phyloP scores from a whole-genome alignment of 2,888 invertebrate genomes.

The Eristalis pertinax region DNA sequence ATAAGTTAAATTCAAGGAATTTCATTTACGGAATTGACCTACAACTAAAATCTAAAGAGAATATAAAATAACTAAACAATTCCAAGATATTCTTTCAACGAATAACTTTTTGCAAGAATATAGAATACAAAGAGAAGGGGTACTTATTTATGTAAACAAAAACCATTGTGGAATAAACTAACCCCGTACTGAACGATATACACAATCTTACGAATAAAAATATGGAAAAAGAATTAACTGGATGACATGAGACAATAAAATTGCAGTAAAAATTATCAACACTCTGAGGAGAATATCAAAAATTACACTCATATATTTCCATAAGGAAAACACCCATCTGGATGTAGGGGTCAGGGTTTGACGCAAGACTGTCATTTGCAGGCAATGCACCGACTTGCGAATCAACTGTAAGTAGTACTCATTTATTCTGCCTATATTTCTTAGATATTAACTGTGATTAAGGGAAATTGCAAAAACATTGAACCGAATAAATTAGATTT shows the following conservation, averaged over 20 bases:
- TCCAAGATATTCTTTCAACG: background rate
- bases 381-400: slow-evolving; percentile 82
- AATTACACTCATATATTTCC: background rate
- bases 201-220: background rate
- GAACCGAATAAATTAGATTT: too few species aligned
- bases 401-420: slow-evolving; percentile 79
- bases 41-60: slow-evolving; percentile 13
- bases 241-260: background rate
- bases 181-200: background rate
- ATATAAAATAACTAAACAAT: background rate
- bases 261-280: background rate
- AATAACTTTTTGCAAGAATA: background rate
- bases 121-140: background rate
- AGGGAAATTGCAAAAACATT: too few species aligned
- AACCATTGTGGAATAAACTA: background rate
- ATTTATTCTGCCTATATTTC: background rate
- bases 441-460: background rate
- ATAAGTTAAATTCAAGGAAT: slow-evolving; percentile 42
- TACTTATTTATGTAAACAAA: background rate
- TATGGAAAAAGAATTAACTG: background rate
- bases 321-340: slow-evolving; percentile 43
- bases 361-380: slow-evolving; percentile 80
- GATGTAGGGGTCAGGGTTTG: slow-evolving; percentile 76
- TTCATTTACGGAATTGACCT: slow-evolving; percentile 58
- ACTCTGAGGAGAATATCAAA: background rate